Percentiles rank a stretch among this genome's conserved stretches.
phyloP scores from a whole-genome alignment of 2,113 vertebrate species.

The Solenodon paradoxus region DNA sequence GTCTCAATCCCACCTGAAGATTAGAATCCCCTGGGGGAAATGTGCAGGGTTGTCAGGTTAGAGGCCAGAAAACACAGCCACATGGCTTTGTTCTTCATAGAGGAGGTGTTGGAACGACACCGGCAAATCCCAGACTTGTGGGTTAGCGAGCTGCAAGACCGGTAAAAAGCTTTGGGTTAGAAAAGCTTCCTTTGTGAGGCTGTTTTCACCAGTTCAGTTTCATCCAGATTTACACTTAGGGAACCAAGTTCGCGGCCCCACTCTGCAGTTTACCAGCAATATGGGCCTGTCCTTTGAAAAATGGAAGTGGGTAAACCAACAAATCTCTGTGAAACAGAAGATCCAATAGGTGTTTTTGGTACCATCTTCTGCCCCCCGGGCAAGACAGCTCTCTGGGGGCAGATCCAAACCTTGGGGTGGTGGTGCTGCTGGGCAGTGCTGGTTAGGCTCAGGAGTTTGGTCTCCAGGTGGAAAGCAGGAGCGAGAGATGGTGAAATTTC shows the following conservation, averaged over 20 bases:
- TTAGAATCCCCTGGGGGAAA: not conserved
- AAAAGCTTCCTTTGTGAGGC: not conserved
- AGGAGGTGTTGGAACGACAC: not conserved
- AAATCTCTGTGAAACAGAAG: not conserved
- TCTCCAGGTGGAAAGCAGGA: not conserved
- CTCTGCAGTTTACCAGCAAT: not conserved
- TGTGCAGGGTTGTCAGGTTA: not conserved
- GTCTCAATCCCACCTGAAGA: not conserved
- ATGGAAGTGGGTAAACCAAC: not conserved
- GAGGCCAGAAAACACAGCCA: not conserved
- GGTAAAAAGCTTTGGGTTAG: not conserved
- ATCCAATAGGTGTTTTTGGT: not conserved
- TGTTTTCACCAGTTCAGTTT: not conserved
- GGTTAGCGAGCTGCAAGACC: not conserved
- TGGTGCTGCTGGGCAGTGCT: not conserved
- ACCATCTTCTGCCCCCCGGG: not conserved
- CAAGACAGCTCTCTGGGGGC: not conserved
- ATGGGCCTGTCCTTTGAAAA: not conserved
- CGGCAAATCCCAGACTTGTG: slow-evolving; percentile 6
- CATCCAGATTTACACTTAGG: not conserved
- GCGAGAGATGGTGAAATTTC: not conserved
- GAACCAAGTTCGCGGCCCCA: not conserved
- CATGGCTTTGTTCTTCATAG: slow-evolving; percentile 22
- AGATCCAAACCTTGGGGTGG: not conserved
- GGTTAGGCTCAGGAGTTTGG: not conserved